Percentiles rank a stretch among this genome's conserved stretches.
Conservation (phyloP, 2,113 vertebrate species). For the Acanthochromis polyacanthus region DNA sequence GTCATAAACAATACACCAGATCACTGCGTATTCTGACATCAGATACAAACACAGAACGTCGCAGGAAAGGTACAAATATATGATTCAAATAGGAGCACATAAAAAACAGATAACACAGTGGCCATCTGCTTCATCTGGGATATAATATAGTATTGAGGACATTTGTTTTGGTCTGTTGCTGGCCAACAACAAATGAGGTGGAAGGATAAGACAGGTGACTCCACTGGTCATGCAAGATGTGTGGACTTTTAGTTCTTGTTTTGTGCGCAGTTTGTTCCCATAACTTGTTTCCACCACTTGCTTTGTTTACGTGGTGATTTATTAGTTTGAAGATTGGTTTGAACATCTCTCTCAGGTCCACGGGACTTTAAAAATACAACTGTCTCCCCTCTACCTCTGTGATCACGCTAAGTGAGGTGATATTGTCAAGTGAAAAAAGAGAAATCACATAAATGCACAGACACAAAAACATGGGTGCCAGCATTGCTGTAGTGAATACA, state of each 20-base stretch:
- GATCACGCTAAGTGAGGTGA: neutral
- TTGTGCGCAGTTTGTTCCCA: constrained; percentile 38
- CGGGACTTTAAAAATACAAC: constrained; percentile 29
- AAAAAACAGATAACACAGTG: neutral
- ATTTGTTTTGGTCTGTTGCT: constrained; percentile 13
- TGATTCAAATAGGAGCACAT: neutral
- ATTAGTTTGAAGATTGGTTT: constrained; percentile 45
- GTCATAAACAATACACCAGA: neutral
- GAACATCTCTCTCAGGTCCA: constrained; percentile 36
- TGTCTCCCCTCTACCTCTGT: constrained; percentile 22
- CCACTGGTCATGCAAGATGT: constrained; percentile 23
- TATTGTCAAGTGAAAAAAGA: constrained; percentile 1
- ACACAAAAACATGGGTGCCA: neutral
- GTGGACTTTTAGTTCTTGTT: constrained; percentile 22
- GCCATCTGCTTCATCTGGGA: constrained; percentile 1
- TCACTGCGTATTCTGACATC: neutral
- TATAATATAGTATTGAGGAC: neutral
- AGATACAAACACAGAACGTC: constrained; percentile 1
- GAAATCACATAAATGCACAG: neutral
- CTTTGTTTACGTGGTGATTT: constrained; percentile 53
- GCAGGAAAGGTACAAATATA: neutral
- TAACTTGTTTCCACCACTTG: constrained; percentile 19
- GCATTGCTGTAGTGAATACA: neutral
- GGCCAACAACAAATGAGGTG: constrained; percentile 14
- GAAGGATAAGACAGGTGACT: constrained; percentile 36